These are phyloP conservation scores for Tachystola acroxantha DNA, from an alignment of 2,888 invertebrate genomes.

Conservation along the genomic window DNA sequence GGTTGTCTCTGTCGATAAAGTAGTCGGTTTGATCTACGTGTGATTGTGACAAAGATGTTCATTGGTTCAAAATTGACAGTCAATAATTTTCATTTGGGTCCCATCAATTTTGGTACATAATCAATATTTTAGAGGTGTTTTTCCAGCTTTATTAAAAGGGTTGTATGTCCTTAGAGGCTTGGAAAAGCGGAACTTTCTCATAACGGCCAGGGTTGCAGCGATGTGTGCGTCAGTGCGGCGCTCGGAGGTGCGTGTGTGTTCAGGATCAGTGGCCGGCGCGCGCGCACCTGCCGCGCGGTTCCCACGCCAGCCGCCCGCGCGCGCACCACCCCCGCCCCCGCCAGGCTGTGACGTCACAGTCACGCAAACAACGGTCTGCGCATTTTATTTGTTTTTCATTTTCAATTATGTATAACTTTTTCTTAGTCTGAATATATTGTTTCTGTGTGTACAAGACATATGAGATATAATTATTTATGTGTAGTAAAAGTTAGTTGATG, in stretches of 20 bases:
- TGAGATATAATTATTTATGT: not conserved
- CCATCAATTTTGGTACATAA: no score
- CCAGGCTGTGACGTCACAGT: conserved; percentile 57
- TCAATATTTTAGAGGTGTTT: no score
- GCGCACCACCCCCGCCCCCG: conserved; percentile 25
- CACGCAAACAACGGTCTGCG: conserved; percentile 59
- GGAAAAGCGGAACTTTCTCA: conserved; percentile 66
- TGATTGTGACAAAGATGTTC: no score
- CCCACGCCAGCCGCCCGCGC: conserved; percentile 60
- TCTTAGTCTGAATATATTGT: no score
- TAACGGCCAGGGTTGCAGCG: conserved; percentile 41
- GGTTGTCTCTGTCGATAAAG: no score
- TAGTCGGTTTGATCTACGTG: no score
- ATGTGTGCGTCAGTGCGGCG: conserved; percentile 28
- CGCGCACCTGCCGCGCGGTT: conserved; percentile 75
- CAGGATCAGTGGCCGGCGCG: conserved; percentile 76
- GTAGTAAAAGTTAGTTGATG: no score
- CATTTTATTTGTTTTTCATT: conserved; percentile 47
- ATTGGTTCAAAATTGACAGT: no score
- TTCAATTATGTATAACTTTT: no score
- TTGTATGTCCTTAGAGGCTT: conserved; percentile 2
- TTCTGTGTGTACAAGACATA: no score
- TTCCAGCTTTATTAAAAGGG: no score
- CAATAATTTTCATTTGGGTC: no score
- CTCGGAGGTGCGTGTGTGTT: conserved; percentile 42